phyloP scores from a whole-genome alignment of 2,888 invertebrate genomes.

The Plebejus melissa region DNA sequence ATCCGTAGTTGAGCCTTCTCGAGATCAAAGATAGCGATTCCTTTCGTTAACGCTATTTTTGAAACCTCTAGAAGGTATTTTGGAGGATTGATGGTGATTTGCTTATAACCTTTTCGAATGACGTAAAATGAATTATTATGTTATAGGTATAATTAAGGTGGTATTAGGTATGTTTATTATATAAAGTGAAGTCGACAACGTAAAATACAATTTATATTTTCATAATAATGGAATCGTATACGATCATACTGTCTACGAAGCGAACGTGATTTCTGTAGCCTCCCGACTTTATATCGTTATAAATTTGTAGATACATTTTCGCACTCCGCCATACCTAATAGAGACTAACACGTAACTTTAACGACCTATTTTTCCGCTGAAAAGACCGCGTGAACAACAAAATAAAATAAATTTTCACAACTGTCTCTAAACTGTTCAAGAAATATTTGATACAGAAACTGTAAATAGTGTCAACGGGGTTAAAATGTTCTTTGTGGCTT shows the following conservation, averaged over 20 bases:
- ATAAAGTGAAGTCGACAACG: not conserved
- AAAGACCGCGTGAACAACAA: conserved; percentile 10
- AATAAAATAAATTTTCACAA: conserved; percentile 5
- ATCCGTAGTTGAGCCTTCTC: conserved; percentile 32
- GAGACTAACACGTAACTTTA: conserved; percentile 18
- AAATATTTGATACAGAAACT: conserved; percentile 20
- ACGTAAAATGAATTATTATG: not conserved
- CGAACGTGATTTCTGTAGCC: conserved; percentile 17
- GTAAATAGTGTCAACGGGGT: conserved; percentile 17
- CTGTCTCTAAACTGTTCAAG: conserved; percentile 18
- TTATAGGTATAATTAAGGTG: no score
- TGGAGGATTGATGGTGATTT: not conserved
- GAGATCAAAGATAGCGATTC: conserved; percentile 22
- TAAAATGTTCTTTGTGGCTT: not conserved
- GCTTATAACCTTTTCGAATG: not conserved
- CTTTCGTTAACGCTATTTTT: not conserved
- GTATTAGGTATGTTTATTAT: no score
- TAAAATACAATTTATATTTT: not conserved
- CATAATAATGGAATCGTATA: not conserved
- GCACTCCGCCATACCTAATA: not conserved
- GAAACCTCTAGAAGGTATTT: not conserved
- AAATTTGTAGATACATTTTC: conserved; percentile 17
- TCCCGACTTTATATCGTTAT: conserved; percentile 1
- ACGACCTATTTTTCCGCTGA: conserved; percentile 13
- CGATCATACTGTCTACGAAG: conserved; percentile 13